Evolutionary conservation across 2,113 vertebrate genomes (phyloP), one percentile per base, ranked within the genome.

Genomic region (Castor canadensis): DNA sequence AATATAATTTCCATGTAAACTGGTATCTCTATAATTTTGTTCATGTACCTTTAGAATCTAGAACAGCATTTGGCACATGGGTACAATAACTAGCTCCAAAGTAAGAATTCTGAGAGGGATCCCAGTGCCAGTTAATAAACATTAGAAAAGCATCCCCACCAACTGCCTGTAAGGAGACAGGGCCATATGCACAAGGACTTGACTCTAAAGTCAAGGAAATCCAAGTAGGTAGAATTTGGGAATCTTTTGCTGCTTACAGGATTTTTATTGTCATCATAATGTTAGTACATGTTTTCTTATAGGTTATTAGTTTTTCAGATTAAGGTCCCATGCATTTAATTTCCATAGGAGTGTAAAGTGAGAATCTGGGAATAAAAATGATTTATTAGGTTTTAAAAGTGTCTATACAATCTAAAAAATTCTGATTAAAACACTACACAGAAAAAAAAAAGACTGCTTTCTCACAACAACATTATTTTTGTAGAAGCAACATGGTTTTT

Each of bases 291-390:
- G 6, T 73, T 93, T 94, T 86, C n/a, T 81, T 90, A 13, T 43
- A 72, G 54, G 38, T 22, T 64, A 69, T 91, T 92, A 56, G 64
- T 90, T 95, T 96, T 94, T 66, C 45, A 94, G 47, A 84, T 30
- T 95, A 47, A n/a, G n/a, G n/a, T n/a, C n/a, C 15, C 58, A 75
- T 32, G 17, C 52, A 84, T 93, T 93, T 95, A 88, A 92, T 95
- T 94, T 94, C n/a, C 77, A 58, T 52, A 49, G 35, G 75, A 85
- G 20, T 24, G 84, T 73, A 60, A 87, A 92, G 47, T 73, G 3
- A 56, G 32, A 92, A 81, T 94, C 30, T 93, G 38, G 20, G 32
- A 94, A 82, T 82, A 75, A 95, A 89, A 91, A 69, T 87, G 67
- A 94, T 66, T 85, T 88, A 85, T 93, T 76, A 77, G 67, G 81